phyloP scores from a whole-genome alignment of 2,888 invertebrate genomes.

The Aelia acuminata region DNA sequence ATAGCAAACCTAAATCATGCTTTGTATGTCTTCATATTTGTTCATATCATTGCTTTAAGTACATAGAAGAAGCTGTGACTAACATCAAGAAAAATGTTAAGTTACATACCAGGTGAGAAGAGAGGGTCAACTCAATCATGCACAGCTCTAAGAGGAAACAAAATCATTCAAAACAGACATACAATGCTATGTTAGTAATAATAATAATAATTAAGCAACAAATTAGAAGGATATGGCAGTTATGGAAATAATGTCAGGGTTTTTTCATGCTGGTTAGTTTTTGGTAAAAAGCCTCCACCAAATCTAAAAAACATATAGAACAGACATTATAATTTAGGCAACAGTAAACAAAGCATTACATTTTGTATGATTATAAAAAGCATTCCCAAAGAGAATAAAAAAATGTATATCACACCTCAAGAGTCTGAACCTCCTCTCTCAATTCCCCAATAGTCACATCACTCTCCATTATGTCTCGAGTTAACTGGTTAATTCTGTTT shows the following conservation, averaged over 20 bases:
- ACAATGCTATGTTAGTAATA: not conserved
- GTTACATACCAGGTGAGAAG: not conserved
- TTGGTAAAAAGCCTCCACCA: not conserved
- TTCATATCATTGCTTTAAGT: not conserved
- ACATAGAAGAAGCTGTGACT: not conserved
- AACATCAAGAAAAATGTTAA: not conserved
- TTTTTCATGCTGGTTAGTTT: slow-evolving; percentile 25
- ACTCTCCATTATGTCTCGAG: slow-evolving; percentile 75
- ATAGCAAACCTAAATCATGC: not conserved
- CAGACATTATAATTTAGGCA: not conserved
- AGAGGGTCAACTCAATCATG: not conserved
- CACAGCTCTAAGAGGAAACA: not conserved
- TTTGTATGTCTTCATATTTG: not conserved
- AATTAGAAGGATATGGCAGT: not conserved
- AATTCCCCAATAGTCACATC: slow-evolving; percentile 80
- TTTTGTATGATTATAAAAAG: not conserved
- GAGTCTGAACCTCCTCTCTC: slow-evolving; percentile 75
- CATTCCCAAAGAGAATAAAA: not conserved
- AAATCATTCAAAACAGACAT: not conserved
- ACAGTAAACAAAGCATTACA: not conserved
- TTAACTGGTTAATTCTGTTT: slow-evolving; percentile 72
- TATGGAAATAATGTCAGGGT: not conserved
- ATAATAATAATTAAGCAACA: not conserved
- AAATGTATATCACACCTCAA: slow-evolving; percentile 67
- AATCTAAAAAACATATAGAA: slow-evolving; percentile 37